These are phyloP conservation scores for Eriosoma lanigerum DNA, from an alignment of 1,140 invertebrate species.

Conservation along the genomic window DNA sequence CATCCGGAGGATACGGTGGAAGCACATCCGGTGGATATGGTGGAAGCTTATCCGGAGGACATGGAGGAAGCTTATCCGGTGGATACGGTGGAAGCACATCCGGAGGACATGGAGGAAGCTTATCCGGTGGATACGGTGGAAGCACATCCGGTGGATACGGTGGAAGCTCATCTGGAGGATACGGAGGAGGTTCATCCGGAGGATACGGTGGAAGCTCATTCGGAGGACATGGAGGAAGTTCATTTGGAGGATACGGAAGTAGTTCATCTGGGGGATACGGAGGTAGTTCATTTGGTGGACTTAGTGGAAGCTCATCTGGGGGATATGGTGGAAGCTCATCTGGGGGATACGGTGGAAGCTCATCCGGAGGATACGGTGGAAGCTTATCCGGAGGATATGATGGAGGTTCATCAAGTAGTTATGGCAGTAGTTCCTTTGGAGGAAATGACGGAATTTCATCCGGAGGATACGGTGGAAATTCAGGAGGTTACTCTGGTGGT, in stretches of 20 bases:
- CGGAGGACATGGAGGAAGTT: background rate
- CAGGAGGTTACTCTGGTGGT: background rate
- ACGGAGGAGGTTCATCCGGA: background rate
- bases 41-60: conserved; percentile 20
- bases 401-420: conserved; percentile 30
- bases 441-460: background rate
- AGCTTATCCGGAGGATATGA: conserved; percentile 52
- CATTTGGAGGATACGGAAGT: background rate
- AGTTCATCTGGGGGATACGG: conserved; percentile 20
- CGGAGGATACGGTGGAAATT: background rate
- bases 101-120: background rate
- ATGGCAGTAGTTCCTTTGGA: background rate
- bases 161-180: background rate
- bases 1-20: conserved; percentile 24
- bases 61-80: background rate
- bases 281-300: conserved; percentile 10
- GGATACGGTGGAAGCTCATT: background rate
- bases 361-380: conserved; percentile 53
- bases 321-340: conserved; percentile 19
- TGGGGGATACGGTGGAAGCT: conserved; percentile 28
- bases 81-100: background rate
- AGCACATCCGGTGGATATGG: background rate
- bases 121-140: conserved; percentile 7
- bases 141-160: background rate
- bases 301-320: background rate